Percentiles rank a stretch among this genome's conserved stretches.
These are phyloP conservation scores for Cheilosia variabilis DNA, from an alignment of 2,888 invertebrate species.

Conservation along the genomic window DNA sequence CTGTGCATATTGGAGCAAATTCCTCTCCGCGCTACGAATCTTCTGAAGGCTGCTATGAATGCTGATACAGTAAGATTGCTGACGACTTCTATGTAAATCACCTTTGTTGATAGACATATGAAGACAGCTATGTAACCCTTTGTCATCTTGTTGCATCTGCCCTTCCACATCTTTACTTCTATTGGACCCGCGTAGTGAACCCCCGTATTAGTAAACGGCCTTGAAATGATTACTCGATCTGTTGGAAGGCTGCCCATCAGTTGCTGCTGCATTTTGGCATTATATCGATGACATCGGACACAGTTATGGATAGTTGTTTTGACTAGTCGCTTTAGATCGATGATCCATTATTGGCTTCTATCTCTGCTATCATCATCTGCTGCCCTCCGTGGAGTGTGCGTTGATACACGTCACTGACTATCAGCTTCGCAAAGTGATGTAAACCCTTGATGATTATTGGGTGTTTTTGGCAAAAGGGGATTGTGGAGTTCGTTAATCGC, in stretches of 20 bases:
- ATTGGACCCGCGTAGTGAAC: neutral
- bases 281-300: conserved; percentile 13
- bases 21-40: conserved; percentile 16
- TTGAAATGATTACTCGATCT: neutral
- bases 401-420: conserved; percentile 14
- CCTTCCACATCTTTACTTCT: conserved; percentile 14
- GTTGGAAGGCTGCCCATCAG: too few relatives aligned
- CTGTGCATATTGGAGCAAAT: conserved; percentile 23
- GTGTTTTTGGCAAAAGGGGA: conserved; percentile 9
- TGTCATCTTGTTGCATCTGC: conserved; percentile 35
- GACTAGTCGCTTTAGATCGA: too few relatives aligned
- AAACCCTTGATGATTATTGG: conserved; percentile 26
- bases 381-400: conserved; percentile 21
- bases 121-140: conserved; percentile 24
- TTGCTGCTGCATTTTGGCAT: conserved; percentile 36
- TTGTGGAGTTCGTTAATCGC: neutral
- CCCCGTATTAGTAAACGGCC: conserved; percentile 1
- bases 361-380: conserved; percentile 37
- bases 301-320: neutral
- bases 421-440: too few relatives aligned
- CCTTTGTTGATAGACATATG: conserved; percentile 34
- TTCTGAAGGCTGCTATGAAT: conserved; percentile 33
- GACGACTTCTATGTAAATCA: conserved; percentile 27
- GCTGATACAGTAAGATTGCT: conserved; percentile 26
- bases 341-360: conserved; percentile 12